phyloP scores from a whole-genome alignment of 2,113 vertebrate species.

The Elanus axillaris region DNA sequence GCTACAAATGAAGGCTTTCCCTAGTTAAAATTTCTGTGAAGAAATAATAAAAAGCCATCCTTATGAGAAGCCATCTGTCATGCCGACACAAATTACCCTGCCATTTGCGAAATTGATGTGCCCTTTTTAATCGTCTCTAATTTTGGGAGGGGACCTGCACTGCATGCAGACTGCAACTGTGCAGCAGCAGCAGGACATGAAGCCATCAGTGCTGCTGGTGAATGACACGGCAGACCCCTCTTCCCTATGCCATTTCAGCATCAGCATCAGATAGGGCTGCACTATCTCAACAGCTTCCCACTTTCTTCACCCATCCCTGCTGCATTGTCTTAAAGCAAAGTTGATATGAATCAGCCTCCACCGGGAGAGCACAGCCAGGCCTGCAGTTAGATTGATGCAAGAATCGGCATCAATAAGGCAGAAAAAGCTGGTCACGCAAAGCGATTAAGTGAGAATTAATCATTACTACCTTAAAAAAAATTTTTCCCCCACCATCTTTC shows the following conservation, averaged over 20 bases:
- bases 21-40: neutral
- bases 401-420: neutral
- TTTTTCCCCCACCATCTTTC: neutral
- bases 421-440: neutral
- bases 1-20: neutral
- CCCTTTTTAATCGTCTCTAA: neutral
- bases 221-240: neutral
- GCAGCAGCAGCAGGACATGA: accelerated
- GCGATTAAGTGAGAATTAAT: neutral
- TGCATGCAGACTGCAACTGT: accelerated
- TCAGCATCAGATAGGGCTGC: neutral
- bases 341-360: neutral
- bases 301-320: neutral
- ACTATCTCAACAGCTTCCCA: neutral
- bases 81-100: neutral
- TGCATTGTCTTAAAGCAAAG: neutral
- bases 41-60: neutral
- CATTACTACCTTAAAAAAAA: neutral
- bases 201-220: neutral
- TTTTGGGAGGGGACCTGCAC: neutral
- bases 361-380: neutral
- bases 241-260: neutral
- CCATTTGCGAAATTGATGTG: neutral
- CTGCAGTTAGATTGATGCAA: neutral
- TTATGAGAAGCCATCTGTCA: neutral